Base-by-base conservation (phyloP, 2,113 vertebrate genomes). In the Apaloderma vittatum region DNA sequence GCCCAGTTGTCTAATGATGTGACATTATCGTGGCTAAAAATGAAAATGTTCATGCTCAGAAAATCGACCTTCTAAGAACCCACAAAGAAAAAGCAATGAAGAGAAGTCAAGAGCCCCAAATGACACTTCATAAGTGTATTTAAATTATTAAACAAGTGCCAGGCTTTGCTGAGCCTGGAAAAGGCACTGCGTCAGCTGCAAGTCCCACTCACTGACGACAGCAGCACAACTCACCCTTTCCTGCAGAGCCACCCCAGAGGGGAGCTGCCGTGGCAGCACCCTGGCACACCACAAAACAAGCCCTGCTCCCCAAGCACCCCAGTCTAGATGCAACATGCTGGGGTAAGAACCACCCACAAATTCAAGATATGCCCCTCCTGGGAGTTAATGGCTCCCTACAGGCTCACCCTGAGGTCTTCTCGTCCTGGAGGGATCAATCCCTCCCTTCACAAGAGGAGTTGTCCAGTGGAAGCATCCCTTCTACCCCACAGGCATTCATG, bases 151-250 rank as follows among this genome's bases (percentile, higher is more conserved):
- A 93, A 32, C 4, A 26, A 88, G 54, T 8, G 61, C 26, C 30
- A 58, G 63, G 72, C 37, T 77, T 81, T 72, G 45, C 45, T 40
- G 70, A 93, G 77, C 70, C 77, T 76, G 27, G 23, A 80, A 59
- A 89, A 85, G 0, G 8, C 37, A 36, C 18, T 52, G 45, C 1
- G 1, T 45, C 45, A 49, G 43, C 87, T 57, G 8, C 58, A 55
- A 75, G 73, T 61, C 57, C 80, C 66, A 58, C 29, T 51, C 26
- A 8, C 6, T 0, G 0, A 8, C 0, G 20, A 20, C 0, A 51
- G 40, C 36, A 54, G 59, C 36, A 58, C 45, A 79, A 58, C 8
- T 14, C 66, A 51, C 29, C 18, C 61, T 30, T 48, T 27, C 66
- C 88, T 90, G 71, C 34, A 71, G 61, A 85, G 27, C 17, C 52